Evolutionary conservation across 2,888 invertebrate species (phyloP), one percentile per base, ranked within the genome.

Genomic region (Agrotis clavis): DNA sequence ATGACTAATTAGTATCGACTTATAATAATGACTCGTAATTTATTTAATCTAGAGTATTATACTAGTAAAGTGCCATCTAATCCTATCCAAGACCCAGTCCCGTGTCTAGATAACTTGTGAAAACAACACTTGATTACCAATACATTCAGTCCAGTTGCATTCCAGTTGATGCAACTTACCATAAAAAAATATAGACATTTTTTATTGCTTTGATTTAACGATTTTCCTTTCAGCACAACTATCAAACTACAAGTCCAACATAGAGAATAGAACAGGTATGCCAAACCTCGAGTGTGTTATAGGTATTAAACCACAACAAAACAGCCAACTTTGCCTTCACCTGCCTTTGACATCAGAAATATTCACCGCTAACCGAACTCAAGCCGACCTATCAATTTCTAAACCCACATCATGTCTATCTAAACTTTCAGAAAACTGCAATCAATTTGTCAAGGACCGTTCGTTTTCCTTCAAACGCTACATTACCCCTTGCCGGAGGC

Each of bases 391-490:
- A 73, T 48, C 41, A 67, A 63, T 63, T 14, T 19, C 21, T 53
- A 35, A 57, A 51, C 45, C 30, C 45, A 47, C n/a, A 61, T 53
- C 51, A 62, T 60, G 35, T 41, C 47, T 41, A 57, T 21, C 56
- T 25, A 73, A 81, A 68, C 59, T 66, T 67, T 56, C 57, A 53
- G 71, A 77, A 74, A 72, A 85, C 68, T 85, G 66, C 76, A 64
- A 82, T 77, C 54, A 70, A 79, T 82, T 76, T 62, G 53, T 45
- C 9, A 70, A 74, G 51, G 57, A 35, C 53, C 67, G 53, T 62
- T 82, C 67, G 53, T 62, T 82, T 75, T 73, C 70, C 61, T 67
- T 50, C 48, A 53, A 45, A 66, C 74, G 73, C 66, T 63, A 77
- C 70, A 80, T 85, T 80, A 73, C 57, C n/a, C 59, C 11, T 35